Percentiles rank a stretch among this genome's conserved stretches.
Evolutionary conservation across 2,888 invertebrate genomes (phyloP).

Genomic region (Crocallis elinguaria): DNA sequence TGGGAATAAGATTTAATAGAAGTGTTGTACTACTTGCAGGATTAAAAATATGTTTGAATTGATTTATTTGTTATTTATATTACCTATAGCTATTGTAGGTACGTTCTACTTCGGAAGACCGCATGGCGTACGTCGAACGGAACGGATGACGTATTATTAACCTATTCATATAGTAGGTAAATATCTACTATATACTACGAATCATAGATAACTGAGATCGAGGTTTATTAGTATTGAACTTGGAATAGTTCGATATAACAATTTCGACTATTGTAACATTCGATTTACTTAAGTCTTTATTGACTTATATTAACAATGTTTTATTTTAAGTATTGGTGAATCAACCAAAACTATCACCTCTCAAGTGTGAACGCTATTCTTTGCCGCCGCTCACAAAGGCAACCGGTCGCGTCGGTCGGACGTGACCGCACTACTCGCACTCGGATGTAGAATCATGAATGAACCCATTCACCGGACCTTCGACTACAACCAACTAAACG

Average conservation of each 20-base stretch:
- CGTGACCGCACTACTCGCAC: constrained; percentile 65
- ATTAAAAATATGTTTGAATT: no score
- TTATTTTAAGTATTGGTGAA: neutral
- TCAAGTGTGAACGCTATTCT: constrained; percentile 27
- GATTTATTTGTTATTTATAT: no score
- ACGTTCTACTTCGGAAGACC: no score
- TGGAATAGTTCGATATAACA: no score
- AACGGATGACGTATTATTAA: no score
- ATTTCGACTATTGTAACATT: neutral
- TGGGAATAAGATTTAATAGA: no score
- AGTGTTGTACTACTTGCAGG: no score
- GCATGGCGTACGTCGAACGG: no score
- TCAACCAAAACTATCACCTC: neutral
- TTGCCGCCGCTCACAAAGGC: constrained; percentile 50
- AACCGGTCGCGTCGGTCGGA: constrained; percentile 55
- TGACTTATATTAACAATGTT: no score
- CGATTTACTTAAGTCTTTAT: no score
- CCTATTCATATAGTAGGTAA: no score
- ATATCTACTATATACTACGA: neutral
- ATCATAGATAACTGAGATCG: neutral
- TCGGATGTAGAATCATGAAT: constrained; percentile 47
- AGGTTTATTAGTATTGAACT: neutral
- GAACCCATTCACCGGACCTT: constrained; percentile 57
- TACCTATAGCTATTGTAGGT: no score
- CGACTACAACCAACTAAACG: neutral